phyloP scores from a whole-genome alignment of 2,888 invertebrate species.

The Cataglyphis cursor region DNA sequence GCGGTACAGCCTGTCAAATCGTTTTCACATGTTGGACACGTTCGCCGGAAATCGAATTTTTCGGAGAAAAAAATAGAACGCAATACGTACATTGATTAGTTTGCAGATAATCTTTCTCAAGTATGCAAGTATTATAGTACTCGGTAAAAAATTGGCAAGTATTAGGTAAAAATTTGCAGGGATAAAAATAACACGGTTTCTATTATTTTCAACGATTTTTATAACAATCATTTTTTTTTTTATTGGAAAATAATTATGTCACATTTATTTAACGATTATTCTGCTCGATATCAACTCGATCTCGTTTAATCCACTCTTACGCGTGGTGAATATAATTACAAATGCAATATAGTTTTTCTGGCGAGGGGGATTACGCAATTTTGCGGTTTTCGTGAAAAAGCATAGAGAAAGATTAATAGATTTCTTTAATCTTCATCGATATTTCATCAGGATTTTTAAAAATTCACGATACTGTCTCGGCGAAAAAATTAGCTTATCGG shows the following conservation, averaged over 20 bases:
- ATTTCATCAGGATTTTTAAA: background rate
- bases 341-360: background rate
- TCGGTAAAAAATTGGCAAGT: background rate
- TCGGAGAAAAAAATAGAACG: background rate
- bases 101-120: background rate
- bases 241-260: background rate
- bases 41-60: background rate
- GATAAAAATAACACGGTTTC: background rate
- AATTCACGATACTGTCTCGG: background rate
- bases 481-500: background rate
- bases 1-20: constrained; percentile 40
- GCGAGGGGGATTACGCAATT: background rate
- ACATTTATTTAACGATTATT: constrained; percentile 3
- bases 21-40: constrained; percentile 11
- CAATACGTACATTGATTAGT: background rate
- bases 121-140: background rate
- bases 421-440: background rate
- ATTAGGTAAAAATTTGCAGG: background rate
- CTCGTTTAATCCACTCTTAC: background rate
- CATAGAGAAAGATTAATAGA: background rate
- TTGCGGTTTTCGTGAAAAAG: background rate
- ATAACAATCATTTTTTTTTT: background rate
- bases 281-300: constrained; percentile 13
- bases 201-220: background rate
- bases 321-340: background rate